Evolutionary conservation across 1,140 invertebrate genomes (phyloP).

Genomic region (Anastatus disparis): DNA sequence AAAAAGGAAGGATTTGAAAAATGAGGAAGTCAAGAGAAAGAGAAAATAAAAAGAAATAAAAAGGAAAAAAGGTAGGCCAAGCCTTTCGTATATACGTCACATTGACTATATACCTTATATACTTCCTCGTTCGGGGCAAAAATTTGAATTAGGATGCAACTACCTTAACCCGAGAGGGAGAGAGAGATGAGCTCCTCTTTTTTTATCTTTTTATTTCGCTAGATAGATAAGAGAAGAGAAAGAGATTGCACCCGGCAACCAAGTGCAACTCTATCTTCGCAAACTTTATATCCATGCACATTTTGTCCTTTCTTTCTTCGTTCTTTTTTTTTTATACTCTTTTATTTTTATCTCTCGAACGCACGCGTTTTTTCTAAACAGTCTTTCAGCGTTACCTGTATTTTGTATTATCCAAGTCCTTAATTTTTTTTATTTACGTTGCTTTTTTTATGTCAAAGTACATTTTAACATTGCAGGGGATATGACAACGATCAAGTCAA

Average conservation of each 20-base stretch:
- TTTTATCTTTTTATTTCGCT: neutral
- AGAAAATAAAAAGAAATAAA: neutral
- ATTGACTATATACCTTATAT: no score
- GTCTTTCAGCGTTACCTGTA: no score
- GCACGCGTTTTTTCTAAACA: no score
- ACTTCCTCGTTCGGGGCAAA: neutral
- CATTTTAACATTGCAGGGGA: no score
- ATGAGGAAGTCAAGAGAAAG: conserved; percentile 15
- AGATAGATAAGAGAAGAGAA: conserved; percentile 9
- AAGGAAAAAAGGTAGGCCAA: no score
- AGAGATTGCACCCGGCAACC: neutral
- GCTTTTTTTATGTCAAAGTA: no score
- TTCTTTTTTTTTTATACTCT: neutral
- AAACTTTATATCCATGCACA: neutral
- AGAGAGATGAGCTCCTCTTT: no score
- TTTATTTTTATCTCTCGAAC: no score
- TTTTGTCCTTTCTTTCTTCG: neutral
- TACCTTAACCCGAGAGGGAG: no score
- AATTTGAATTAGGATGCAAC: conserved; percentile 23
- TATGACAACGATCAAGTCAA: no score
- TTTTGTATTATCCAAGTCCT: no score
- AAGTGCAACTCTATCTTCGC: neutral
- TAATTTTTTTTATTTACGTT: no score
- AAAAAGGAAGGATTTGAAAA: conserved; percentile 9
- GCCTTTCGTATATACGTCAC: neutral